phyloP scores from a whole-genome alignment of 2,888 invertebrate species.

The Phyto melanocephala region DNA sequence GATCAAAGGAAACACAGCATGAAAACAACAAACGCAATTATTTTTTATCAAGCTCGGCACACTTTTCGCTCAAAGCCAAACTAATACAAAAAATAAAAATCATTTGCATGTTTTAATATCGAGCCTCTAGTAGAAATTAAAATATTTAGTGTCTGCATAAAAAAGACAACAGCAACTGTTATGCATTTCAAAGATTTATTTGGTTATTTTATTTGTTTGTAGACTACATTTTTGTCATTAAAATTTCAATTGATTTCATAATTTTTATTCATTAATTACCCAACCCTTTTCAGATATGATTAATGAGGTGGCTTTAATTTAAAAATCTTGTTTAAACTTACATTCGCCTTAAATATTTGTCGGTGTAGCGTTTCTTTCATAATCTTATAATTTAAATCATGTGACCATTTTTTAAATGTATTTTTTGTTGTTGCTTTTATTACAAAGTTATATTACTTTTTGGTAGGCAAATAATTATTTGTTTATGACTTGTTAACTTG shows the following conservation, averaged over 20 bases:
- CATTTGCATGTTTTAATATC: too few species aligned
- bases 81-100: not conserved
- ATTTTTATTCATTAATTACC: constrained; percentile 16
- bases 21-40: not conserved
- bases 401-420: constrained; percentile 7
- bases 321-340: not conserved
- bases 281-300: constrained; percentile 38
- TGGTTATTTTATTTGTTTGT: not conserved
- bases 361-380: not conserved
- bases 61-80: not conserved
- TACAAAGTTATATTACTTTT: not conserved
- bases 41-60: not conserved
- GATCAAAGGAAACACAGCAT: not conserved
- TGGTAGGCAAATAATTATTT: not conserved
- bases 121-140: too few species aligned
- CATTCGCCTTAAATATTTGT: not conserved
- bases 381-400: constrained; percentile 28
- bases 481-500: not conserved
- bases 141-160: not conserved
- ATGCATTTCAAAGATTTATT: not conserved
- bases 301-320: constrained; percentile 15
- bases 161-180: not conserved
- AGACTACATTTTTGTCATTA: not conserved
- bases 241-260: not conserved
- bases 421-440: not conserved